Base-by-base conservation (phyloP, 2,888 invertebrate species). In the Nebria salina region DNA sequence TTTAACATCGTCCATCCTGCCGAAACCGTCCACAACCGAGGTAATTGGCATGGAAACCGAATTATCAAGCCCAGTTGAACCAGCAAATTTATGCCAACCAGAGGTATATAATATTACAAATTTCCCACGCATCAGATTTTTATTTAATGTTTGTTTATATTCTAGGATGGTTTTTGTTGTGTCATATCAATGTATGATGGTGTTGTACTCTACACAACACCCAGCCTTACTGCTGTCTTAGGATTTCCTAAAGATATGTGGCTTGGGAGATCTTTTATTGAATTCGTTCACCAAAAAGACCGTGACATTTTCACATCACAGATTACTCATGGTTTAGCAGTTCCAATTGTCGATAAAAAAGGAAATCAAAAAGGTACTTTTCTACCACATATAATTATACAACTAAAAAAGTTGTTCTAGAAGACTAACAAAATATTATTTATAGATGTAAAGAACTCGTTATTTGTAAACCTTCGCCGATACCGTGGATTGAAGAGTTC, bases 111-210 rank as follows among this genome's bases (percentile, higher is more conserved):
- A 76, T n/a, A 43, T 43, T 20, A 25, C 0, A 8, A 2, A 9
- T 68, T 68, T 68, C 68, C 13, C 26, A 15, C 6, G 9, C 6
- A 74, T 74, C n/a, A 11, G 34, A 65, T 64, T 2, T 64, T 65
- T 25, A 64, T 64, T 75, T 75, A 13, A 15, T 64, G 20, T 43
- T 41, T 43, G 9, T n/a, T 43, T 6, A 15, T 15, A 75, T 86
- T 88, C 76, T 86, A 96, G 94, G 93, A 93, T 70, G 94, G 93
- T 77, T 96, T 96, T 87, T 93, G 93, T 78, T 94, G 94, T 84
- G 93, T 96, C 0, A 94, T 96, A 83, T 96, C 96, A 0, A 94
- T 96, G 94, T 91, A 93, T 78, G 95, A 96, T 85, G 97, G 97
- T 0, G 91, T 95, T 0, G 94, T 97, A 0, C 90, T 96, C 85